Conservation (phyloP, 2,888 invertebrate species). For the Tinea semifulvella region DNA sequence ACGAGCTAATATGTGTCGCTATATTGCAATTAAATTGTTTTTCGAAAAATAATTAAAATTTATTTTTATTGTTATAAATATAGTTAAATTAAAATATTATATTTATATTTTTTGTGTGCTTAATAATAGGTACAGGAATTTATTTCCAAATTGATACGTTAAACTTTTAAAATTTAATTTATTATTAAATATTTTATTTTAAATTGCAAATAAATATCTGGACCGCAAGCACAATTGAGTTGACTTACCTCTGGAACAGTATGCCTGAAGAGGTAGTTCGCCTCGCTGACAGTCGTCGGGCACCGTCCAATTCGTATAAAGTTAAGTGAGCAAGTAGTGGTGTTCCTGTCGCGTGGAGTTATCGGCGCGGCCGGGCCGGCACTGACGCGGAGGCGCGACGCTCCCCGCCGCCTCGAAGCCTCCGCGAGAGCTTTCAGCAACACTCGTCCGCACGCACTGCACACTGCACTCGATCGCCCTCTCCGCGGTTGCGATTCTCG, state of each 20-base stretch:
- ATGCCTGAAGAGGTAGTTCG: neutral
- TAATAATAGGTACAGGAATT: too few species aligned
- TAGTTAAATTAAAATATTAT: too few species aligned
- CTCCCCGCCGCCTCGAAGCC: constrained; percentile 45
- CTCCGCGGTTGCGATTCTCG: constrained; percentile 59
- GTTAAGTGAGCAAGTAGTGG: constrained; percentile 27
- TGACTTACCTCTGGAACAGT: constrained; percentile 37
- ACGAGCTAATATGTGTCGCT: too few species aligned
- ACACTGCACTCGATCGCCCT: constrained; percentile 63
- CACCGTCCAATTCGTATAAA: constrained; percentile 12
- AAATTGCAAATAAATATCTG: constrained; percentile 11
- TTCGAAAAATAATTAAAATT: too few species aligned
- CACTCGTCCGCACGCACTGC: constrained; percentile 58
- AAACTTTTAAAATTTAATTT: neutral
- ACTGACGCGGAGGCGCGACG: constrained; percentile 54
- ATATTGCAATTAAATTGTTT: too few species aligned
- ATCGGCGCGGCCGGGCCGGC: constrained; percentile 66
- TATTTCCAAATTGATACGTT: too few species aligned
- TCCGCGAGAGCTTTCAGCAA: constrained; percentile 63
- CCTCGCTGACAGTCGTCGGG: constrained; percentile 3
- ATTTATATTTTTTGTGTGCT: too few species aligned
- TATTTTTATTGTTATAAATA: too few species aligned
- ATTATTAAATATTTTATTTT: constrained; percentile 16
- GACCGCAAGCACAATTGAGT: constrained; percentile 18
- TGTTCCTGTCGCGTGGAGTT: constrained; percentile 41